Base-by-base conservation (phyloP, 2,797 vertebrate genomes). In the Bradypodion pumilum region DNA sequence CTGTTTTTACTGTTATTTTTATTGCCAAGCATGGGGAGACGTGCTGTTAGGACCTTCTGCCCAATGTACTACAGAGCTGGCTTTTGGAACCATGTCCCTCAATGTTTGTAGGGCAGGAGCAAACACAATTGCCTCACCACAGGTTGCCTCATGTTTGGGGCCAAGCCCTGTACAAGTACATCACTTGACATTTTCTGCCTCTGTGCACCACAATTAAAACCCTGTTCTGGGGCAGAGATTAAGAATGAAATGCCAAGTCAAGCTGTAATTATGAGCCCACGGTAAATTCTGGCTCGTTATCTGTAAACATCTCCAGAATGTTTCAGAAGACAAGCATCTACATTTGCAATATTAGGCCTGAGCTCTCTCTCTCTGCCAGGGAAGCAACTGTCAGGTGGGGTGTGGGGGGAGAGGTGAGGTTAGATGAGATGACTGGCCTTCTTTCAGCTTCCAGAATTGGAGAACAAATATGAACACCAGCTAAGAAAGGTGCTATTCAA, bases 211-310 rank as follows among this genome's bases (percentile, higher is more conserved):
- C 69, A 84, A 73, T 65, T 73, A 78, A 78, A 78, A 78, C 63
- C 60, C 63, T 12, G 59, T 73, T 78, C 42, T 25, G 32, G 42
- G 32, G 27, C 25, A 63, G 32, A 63, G 76, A 42, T 63, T n/a
- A 63, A 73, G 72, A 52, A 84, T 84, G 78, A 84, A 78, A 73
- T n/a, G 74, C 25, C 27, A 73, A 44, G 32, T 40, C 42, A 79
- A 52, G 66, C 68, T 73, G 59, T 68, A 73, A 84, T 84, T 84
- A 84, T 37, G 60, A 73, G 44, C 70, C 76, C 44, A 49, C 68
- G 8, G 10, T 62, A 35, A 15, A 8, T 19, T 65, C n/a, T 32
- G 27, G 7, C 9, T 23, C 44, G 29, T n/a, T 25, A 35, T 78
- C 69, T 44, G 44, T 46, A 78, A 27, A 78, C 37, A 25, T 63